phyloP scores from a whole-genome alignment of 2,797 vertebrate species.

The Diplodus puntazzo region DNA sequence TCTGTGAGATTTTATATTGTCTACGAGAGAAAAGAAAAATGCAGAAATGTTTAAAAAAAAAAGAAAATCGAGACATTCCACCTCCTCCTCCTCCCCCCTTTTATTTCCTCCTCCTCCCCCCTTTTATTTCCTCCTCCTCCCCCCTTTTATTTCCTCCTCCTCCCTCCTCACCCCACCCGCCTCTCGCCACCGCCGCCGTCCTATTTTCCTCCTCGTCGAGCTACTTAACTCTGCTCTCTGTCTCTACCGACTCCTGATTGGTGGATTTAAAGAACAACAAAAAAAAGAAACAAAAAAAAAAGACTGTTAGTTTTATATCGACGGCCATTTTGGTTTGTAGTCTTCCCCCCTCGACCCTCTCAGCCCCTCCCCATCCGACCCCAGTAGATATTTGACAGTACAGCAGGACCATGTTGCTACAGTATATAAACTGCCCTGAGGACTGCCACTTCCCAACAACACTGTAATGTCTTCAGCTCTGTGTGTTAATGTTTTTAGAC shows the following conservation, averaged over 20 bases:
- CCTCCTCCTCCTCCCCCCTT: no score
- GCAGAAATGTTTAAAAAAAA: conserved; percentile 60
- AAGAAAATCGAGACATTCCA: conserved; percentile 74
- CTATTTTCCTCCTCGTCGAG: conserved; percentile 44
- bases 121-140: background rate
- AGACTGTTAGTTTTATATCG: conserved; percentile 87
- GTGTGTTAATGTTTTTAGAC: conserved; percentile 88
- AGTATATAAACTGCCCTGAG: conserved; percentile 78
- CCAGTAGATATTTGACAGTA: conserved; percentile 82
- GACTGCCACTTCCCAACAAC: conserved; percentile 79
- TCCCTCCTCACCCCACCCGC: no score
- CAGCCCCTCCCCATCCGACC: conserved; percentile 8
- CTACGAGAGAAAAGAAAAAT: conserved; percentile 75
- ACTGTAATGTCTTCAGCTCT: conserved; percentile 84
- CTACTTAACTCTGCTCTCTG: conserved; percentile 67
- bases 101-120: no score
- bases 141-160: no score
- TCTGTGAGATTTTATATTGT: conserved; percentile 89
- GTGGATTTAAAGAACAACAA: conserved; percentile 60
- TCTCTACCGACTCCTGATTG: conserved; percentile 62
- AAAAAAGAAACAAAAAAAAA: conserved; percentile 67
- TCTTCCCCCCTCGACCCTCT: conserved; percentile 3
- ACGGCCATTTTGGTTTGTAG: conserved; percentile 85
- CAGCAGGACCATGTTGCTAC: conserved; percentile 81
- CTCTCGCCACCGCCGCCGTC: no score